Conservation (phyloP, 2,113 vertebrate species). For the Haemorhous mexicanus region DNA sequence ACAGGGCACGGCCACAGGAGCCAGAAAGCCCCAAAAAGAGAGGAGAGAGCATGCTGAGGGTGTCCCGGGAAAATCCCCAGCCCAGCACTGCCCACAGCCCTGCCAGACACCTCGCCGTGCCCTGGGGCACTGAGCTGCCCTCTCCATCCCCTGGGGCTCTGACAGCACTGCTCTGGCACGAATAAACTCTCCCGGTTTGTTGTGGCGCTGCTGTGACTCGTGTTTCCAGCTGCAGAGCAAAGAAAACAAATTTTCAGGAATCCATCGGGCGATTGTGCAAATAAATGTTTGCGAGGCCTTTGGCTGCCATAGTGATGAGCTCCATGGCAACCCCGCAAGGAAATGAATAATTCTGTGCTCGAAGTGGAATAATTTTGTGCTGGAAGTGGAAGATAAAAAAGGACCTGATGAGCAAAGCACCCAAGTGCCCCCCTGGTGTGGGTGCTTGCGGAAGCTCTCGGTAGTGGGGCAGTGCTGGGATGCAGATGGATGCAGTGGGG, state of each 20-base stretch:
- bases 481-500: fast-evolving
- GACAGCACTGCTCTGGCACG: not conserved
- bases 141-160: not conserved
- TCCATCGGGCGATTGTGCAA: not conserved
- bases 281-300: constrained; percentile 20
- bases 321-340: constrained; percentile 44
- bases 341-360: constrained; percentile 47
- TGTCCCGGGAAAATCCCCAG: not conserved
- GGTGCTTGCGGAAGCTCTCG: not conserved
- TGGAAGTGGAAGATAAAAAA: not conserved
- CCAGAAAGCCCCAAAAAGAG: not conserved
- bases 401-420: not conserved
- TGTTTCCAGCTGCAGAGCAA: not conserved
- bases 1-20: fast-evolving
- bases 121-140: not conserved
- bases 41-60: not conserved
- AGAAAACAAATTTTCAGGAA: constrained; percentile 34
- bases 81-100: too few relatives aligned
- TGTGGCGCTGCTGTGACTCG: not conserved
- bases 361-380: not conserved
- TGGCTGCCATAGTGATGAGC: constrained; percentile 27
- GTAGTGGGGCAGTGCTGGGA: not conserved
- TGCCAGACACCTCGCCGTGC: not conserved
- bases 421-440: fast-evolving
- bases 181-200: not conserved